Base-by-base conservation (phyloP, 1,140 invertebrate species). In the Drosophila sturtevanti region DNA sequence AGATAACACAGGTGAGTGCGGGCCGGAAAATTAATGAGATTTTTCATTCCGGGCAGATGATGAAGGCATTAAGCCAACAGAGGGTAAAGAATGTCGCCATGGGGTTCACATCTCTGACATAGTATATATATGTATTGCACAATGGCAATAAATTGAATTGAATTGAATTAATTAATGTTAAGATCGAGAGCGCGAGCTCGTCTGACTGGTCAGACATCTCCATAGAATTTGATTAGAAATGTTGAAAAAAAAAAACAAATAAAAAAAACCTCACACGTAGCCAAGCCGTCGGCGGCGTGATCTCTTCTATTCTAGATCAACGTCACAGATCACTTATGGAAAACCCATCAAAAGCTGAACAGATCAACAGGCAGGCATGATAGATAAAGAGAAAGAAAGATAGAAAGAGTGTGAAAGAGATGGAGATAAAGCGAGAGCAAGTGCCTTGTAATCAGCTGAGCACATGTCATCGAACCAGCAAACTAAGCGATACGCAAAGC, bases 11-110 rank as follows among this genome's bases (percentile, higher is more conserved):
- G 62, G 62, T 68, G 63, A 77, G 56, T 67, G 41, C 44, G 60
- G 51, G 58, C 18, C 22, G 52, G 72, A 74, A 77, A 74, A 72
- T 66, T 78, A 87, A 86, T 78, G 68, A 75, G 65, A 72, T 72
- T 81, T 64, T 87, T 41, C 68, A 60, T 72, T 74, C 73, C 66
- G 22, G 41, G 73, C 81, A 77, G 68, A 68, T 76, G 84, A 87
- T 87, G 78, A 87, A 87, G 81, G 61, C 82, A 87, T 86, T 85
- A 87, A 48, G 38, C 7, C 38, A 24, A 34, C 21, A 34, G 5
- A 54, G 18, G 37, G 12, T 16, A 18, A 62, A 11, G 24, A 86
- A 86, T 86, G 81, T 87, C 79, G 79, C 71, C 37, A 62, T 37
- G 77, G 75, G 63, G 18, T 80, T 63, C 61, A 24, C 35, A 54